Evolutionary conservation across 1,140 invertebrate species (phyloP), one percentile per base, ranked within the genome.

Genomic region (Arctopsyche grandis): DNA sequence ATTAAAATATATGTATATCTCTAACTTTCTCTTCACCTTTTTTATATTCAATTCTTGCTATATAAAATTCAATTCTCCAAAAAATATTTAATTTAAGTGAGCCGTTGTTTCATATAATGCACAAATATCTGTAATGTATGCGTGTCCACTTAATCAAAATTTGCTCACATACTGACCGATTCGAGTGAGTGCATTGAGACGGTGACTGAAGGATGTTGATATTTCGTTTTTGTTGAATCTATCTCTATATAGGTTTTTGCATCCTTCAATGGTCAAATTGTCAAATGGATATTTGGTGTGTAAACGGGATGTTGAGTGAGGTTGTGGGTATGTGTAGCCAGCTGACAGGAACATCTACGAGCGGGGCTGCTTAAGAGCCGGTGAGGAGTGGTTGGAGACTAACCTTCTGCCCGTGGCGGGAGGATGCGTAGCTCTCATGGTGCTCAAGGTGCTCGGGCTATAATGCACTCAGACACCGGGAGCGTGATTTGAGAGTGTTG

Each of bases 341-440:
- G 93, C 92, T 83, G 95, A 96, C 86, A 91, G 94, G 80, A 93
- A 94, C 85, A 98, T 99, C 86, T 97, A 97, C 89, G 96, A 97
- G 85, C 93, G 95, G 60, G 98, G 98, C 75, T 99, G 98, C 87
- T 90, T 99, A 83, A 91, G 94, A 80, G 94, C 96, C 79, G 96
- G 94, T 74, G 96, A 98, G 88, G 95, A 97, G 86, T 99, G 97
- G 97, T 90, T 98, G 82, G 96, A 98, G 87, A 91, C 93, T 83
- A 97, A 98, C 89, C 90, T 98, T 79, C 91, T 97, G 73, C 93
- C 94, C 81, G 96, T 98, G 24, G 95, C 96, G 46, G 94, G 93
- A 71, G 92, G 93, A 52, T 91, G 94, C 78, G 93, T 99, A 76
- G 93, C 91, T 79, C 91, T 96, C 81, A 93, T 95, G 83, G 91